Evolutionary conservation across 2,888 invertebrate genomes (phyloP), one percentile per base, ranked within the genome.

Genomic region (Eupithecia inturbata): DNA sequence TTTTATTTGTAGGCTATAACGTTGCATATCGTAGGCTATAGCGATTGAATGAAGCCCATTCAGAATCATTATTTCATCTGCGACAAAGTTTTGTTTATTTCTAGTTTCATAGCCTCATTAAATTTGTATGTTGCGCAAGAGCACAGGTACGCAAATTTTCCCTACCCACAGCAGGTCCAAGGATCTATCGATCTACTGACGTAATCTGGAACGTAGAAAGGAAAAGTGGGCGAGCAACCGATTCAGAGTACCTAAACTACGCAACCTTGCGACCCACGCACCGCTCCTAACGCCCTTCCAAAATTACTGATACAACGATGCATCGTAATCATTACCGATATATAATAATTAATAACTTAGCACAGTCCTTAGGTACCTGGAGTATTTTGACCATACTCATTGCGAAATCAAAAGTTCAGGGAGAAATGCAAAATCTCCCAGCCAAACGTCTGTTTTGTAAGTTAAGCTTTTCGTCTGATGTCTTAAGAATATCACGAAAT

Each of bases 161-260:
- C 49, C 74, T 68, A 64, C 77, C 78, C 71, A 78, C 75, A 70
- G 73, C 49, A 84, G 84, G 81, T 82, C 79, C 77, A 82, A 81
- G 78, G 76, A 77, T 76, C 74, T 78, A 80, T 78, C 77, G 74
- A 81, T 76, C 78, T 79, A 81, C 75, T 94, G 93, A 94, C 92
- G 94, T 94, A 94, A 93, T 92, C 89, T 90, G 91, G 92, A 91
- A 90, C 88, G 91, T 88, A 83, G 93, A 93, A 92, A 94, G 93
- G 92, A 94, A 93, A 93, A 93, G 94, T 94, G 92, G 93, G 93
- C 93, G 92, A 88, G 83, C 88, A 86, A 85, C 85, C 86, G 85
- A 85, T 84, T 85, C 84, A 81, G 84, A 80, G 82, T 73, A 31
- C 31, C 31, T 31, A 73, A 76, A 81, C 81, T 85, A 84, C 83